phyloP scores from a whole-genome alignment of 2,888 invertebrate genomes.

The Eristalis pertinax region DNA sequence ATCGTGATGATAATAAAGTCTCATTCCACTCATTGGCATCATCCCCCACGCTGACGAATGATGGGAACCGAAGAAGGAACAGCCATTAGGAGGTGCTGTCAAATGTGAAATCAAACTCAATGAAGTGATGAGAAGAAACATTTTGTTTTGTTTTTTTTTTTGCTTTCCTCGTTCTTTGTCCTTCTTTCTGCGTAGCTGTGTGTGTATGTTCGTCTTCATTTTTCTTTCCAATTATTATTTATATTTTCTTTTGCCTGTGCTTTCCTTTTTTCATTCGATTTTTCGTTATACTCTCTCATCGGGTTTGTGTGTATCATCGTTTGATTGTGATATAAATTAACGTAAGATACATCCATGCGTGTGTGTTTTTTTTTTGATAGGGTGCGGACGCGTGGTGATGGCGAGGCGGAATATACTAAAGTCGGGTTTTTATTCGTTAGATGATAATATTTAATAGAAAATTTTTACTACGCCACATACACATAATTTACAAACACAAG shows the following conservation, averaged over 20 bases:
- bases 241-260: slow-evolving; percentile 34
- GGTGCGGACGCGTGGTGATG: neutral
- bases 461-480: slow-evolving; percentile 64
- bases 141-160: slow-evolving; percentile 15
- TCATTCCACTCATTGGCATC: slow-evolving; percentile 8
- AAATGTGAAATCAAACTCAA: slow-evolving; percentile 70
- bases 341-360: slow-evolving; percentile 41
- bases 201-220: slow-evolving; percentile 49
- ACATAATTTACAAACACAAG: slow-evolving; percentile 55
- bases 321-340: slow-evolving; percentile 70
- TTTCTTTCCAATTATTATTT: slow-evolving; percentile 72
- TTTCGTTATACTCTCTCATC: slow-evolving; percentile 42
- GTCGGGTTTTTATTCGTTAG: slow-evolving; percentile 59
- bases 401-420: slow-evolving; percentile 13
- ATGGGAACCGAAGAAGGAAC: neutral
- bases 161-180: neutral
- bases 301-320: slow-evolving; percentile 53
- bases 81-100: slow-evolving; percentile 65
- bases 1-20: slow-evolving; percentile 58
- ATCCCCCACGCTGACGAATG: neutral
- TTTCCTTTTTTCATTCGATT: slow-evolving; percentile 29
- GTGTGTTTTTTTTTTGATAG: slow-evolving; percentile 9
- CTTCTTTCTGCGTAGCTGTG: neutral
- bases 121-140: slow-evolving; percentile 68
- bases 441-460: slow-evolving; percentile 72